Evolutionary conservation across 2,797 vertebrate genomes (phyloP).

Genomic region (Perodicticus potto): DNA sequence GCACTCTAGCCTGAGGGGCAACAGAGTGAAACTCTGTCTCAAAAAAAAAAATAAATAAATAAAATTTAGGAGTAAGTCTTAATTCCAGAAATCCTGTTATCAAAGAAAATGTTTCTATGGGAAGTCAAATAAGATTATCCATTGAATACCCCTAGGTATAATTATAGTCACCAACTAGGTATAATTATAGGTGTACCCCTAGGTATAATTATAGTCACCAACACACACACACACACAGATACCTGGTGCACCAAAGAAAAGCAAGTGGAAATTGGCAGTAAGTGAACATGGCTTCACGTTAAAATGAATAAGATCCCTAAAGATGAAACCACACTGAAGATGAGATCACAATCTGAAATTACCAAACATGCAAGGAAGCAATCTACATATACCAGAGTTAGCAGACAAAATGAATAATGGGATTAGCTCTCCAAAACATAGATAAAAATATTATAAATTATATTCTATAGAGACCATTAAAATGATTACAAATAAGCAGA

Average conservation of each 20-base stretch:
- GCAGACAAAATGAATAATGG: not conserved
- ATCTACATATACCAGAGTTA: not conserved
- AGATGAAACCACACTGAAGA: not conserved
- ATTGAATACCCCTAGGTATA: not conserved
- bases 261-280: not conserved
- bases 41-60: too few relatives aligned
- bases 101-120: not conserved
- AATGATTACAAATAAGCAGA: not conserved
- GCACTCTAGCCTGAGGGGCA: too few relatives aligned
- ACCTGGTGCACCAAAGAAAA: not conserved
- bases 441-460: not conserved
- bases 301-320: not conserved
- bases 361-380: not conserved
- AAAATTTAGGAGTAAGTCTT: not conserved
- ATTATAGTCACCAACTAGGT: not conserved
- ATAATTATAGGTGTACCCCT: too few relatives aligned
- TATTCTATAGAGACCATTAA: not conserved
- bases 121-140: not conserved
- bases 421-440: not conserved
- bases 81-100: not conserved
- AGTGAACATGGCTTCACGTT: not conserved
- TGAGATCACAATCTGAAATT: not conserved
- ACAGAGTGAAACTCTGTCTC: too few relatives aligned
- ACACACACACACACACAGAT: not conserved
- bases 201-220: too few relatives aligned